Base-by-base conservation (phyloP, 2,113 vertebrate species). In the Coregonus clupeaformis region DNA sequence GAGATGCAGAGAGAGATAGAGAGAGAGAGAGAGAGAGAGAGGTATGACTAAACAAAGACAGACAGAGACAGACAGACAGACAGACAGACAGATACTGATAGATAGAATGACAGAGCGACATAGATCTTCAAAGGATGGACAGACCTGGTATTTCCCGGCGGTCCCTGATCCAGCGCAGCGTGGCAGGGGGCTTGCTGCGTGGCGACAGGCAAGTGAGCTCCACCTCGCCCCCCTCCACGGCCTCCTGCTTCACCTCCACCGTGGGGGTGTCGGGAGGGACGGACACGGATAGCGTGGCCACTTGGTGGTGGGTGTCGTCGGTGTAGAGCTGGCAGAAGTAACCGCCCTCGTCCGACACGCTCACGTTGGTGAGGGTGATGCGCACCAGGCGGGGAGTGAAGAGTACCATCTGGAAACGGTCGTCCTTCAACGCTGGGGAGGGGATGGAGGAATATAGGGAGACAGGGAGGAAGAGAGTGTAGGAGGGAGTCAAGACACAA, bases 271-370 rank as follows among this genome's bases (percentile, higher is more conserved):
- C 95, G 0, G 96, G 95, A 5, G 91, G 93, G 80, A 97, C 96
- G 89, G 85, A 80, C 1, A 97, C 96, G 0, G 95, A 95, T 66
- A 97, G 94, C 11, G 94, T 95, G 14, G 96, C 96, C 77, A 97
- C 96, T 92, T 97, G 95, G 89, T 97, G 96, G 88, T 96, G 95
- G 0, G 96, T 97, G 76, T 92, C 91, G 16, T 96, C 95, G 0
- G 96, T 95, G 88, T 97, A 97, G 36, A 97, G 94, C 91, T 97
- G 96, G 87, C 96, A 97, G 89, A 96, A 97, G 89, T 96, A 97
- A 63, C 96, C 96, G 0, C 96, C 96, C 80, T 97, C 96, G 4
- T 97, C 96, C 5, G 87, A 91, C 78, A 97, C 92, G 27, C 95
- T 95, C 76, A 95, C 95, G 57, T 96, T 95, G 63, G 92, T 93